Percentiles rank a stretch among this genome's conserved stretches.
These are phyloP conservation scores for Glyphotaelius pellucidus DNA, from an alignment of 2,888 invertebrate species.

Conservation along the genomic window DNA sequence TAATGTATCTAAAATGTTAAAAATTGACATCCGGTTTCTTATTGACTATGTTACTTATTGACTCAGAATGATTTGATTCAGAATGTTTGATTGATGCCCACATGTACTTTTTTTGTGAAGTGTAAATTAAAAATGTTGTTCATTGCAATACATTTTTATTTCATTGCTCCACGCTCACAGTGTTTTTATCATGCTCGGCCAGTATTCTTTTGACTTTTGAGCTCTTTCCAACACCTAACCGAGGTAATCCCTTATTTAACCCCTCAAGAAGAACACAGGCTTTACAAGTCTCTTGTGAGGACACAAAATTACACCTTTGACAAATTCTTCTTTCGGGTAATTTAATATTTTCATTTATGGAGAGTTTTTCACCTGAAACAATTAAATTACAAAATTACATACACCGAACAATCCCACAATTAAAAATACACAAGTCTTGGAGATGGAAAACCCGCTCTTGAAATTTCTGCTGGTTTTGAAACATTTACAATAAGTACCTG, in stretches of 20 bases:
- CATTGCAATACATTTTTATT: neutral
- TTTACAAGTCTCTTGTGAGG: constrained; percentile 96
- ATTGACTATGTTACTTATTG: no score
- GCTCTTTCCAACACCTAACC: constrained; percentile 92
- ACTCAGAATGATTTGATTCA: no score
- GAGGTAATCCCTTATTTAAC: constrained; percentile 94
- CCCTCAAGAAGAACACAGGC: constrained; percentile 98
- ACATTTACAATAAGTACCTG: no score
- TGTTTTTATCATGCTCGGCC: constrained; percentile 73
- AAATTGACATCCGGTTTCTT: no score
- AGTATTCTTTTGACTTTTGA: constrained; percentile 86
- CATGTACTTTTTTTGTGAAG: neutral
- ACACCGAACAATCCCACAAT: neutral
- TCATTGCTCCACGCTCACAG: neutral
- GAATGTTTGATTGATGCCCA: neutral
- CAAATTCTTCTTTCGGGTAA: constrained; percentile 90
- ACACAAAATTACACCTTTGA: constrained; percentile 91
- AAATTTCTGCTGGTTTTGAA: no score
- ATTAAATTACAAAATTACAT: constrained; percentile 11
- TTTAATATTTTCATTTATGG: constrained; percentile 88
- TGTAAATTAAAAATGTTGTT: neutral
- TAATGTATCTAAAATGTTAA: no score
- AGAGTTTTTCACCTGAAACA: constrained; percentile 87
- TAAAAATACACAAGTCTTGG: neutral
- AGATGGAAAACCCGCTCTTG: no score